A percentile compares a stretch with the other conserved stretches of the same genome.
These are phyloP conservation scores for Acanthopagrus latus DNA, from an alignment of 2,797 vertebrate genomes.

Conservation along the genomic window DNA sequence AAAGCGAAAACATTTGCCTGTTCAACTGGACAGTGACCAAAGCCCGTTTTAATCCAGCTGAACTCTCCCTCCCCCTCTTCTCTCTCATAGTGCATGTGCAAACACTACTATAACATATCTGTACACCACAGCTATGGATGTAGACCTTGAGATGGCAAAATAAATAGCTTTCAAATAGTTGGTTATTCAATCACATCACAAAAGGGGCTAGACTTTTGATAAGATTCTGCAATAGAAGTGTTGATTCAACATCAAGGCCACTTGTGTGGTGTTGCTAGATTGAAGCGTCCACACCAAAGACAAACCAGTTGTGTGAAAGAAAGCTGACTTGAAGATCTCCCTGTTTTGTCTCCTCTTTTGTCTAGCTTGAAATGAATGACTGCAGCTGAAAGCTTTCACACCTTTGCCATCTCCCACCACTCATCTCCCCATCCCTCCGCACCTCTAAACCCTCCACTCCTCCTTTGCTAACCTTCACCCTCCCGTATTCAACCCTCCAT, in stretches of 20 bases:
- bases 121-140: slow-evolving; percentile 31
- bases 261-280: no score
- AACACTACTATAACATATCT: slow-evolving; percentile 58
- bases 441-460: slow-evolving; percentile 43
- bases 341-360: slow-evolving; percentile 36
- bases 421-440: slow-evolving; percentile 43
- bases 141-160: slow-evolving; percentile 48
- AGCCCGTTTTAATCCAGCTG: slow-evolving; percentile 81
- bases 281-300: slow-evolving; percentile 10
- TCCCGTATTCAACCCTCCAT: slow-evolving; percentile 60
- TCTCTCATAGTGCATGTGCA: slow-evolving; percentile 56
- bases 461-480: slow-evolving; percentile 64
- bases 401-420: slow-evolving; percentile 57
- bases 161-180: slow-evolving; percentile 16
- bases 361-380: slow-evolving; percentile 60
- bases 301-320: slow-evolving; percentile 32
- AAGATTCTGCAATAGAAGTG: no score
- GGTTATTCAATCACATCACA: slow-evolving; percentile 15
- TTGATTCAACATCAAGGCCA: no score
- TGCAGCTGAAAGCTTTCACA: slow-evolving; percentile 45
- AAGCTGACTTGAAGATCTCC: slow-evolving; percentile 28
- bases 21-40: slow-evolving; percentile 86
- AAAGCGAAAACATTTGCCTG: slow-evolving; percentile 87
- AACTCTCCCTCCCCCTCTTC: slow-evolving; percentile 48
- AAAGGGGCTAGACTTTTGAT: background rate